phyloP scores from a whole-genome alignment of 2,797 vertebrate species.

The Spheniscus humboldti region DNA sequence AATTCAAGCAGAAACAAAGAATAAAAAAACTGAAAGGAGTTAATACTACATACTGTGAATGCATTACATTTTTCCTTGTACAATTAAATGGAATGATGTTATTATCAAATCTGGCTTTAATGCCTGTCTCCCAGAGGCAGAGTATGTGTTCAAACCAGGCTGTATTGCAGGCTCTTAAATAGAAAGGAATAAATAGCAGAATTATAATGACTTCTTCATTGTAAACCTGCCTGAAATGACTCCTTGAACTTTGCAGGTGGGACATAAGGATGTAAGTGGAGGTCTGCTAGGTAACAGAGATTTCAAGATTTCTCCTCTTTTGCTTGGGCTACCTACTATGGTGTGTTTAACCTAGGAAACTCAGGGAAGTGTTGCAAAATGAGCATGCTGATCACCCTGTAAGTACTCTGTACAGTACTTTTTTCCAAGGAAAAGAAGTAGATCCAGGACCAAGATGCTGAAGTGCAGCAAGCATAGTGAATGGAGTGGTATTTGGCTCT shows the following conservation, averaged over 20 bases:
- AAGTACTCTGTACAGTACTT: background rate
- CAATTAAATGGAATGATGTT: background rate
- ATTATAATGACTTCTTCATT: background rate
- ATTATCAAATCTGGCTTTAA: background rate
- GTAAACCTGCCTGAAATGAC: background rate
- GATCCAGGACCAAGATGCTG: background rate
- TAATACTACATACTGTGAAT: background rate
- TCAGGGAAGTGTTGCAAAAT: background rate
- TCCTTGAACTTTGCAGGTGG: background rate
- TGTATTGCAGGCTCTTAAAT: background rate
- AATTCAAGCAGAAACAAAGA: background rate
- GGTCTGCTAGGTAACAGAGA: background rate
- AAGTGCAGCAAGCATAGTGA: background rate
- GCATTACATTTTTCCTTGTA: background rate
- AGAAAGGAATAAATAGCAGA: background rate
- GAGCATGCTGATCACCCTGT: background rate
- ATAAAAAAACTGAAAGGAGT: background rate
- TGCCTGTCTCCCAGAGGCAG: background rate
- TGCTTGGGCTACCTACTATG: background rate
- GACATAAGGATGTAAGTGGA: background rate
- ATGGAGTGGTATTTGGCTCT: background rate
- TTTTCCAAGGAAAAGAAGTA: background rate
- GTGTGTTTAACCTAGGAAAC: background rate
- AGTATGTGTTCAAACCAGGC: background rate
- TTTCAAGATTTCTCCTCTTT: background rate